Evolutionary conservation across 2,797 vertebrate genomes (phyloP).

Genomic region (Pagetopsis macropterus): DNA sequence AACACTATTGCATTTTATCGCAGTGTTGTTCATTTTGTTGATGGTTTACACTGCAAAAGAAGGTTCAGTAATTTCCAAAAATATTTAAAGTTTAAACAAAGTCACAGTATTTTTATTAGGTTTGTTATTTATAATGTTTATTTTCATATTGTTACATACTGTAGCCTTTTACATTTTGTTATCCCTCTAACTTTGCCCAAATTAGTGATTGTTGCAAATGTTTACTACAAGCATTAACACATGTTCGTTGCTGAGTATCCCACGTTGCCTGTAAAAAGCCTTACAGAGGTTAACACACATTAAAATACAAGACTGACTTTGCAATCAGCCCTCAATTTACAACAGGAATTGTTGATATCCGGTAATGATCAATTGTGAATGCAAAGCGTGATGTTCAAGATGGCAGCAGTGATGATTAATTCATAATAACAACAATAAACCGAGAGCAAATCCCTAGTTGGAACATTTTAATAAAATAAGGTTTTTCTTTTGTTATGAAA

Average conservation of each 20-base stretch:
- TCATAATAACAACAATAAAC: slow-evolving; percentile 10
- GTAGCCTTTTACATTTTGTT: background rate
- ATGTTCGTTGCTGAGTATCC: background rate
- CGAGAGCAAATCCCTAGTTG: background rate
- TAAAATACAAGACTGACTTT: slow-evolving; percentile 33
- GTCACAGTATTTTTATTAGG: too few relatives aligned
- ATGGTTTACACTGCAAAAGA: too few relatives aligned
- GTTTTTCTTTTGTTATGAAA: background rate
- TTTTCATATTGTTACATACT: too few relatives aligned
- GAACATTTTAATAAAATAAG: background rate
- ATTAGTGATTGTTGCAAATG: background rate
- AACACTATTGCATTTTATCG: too few relatives aligned
- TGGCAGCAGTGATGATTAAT: slow-evolving; percentile 22
- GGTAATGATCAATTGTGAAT: slow-evolving; percentile 38
- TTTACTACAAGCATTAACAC: background rate
- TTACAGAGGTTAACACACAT: slow-evolving; percentile 16
- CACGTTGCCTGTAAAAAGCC: background rate
- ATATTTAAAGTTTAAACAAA: too few relatives aligned
- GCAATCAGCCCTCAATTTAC: slow-evolving; percentile 47
- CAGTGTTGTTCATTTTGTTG: too few relatives aligned
- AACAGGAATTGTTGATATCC: slow-evolving; percentile 33
- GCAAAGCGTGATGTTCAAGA: slow-evolving; percentile 23
- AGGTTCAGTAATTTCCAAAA: too few relatives aligned
- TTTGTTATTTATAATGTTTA: too few relatives aligned
- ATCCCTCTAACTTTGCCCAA: background rate